Conservation (phyloP, 2,888 invertebrate species). For the Criorhina ranunculi region DNA sequence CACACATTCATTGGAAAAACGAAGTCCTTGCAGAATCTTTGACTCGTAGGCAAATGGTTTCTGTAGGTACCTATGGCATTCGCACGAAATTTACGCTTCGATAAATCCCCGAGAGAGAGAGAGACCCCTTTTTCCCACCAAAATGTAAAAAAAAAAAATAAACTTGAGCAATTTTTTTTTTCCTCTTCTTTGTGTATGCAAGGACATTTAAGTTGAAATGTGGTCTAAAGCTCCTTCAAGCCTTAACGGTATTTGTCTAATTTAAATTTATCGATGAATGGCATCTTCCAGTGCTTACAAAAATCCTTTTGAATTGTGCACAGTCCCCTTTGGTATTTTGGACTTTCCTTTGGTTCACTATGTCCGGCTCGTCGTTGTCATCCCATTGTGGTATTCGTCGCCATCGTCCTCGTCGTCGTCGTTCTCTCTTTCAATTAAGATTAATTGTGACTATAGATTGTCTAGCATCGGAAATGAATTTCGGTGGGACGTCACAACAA, state of each 20-base stretch:
- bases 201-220: slow-evolving; percentile 65
- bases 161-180: slow-evolving; percentile 42
- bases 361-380: slow-evolving; percentile 56
- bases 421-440: slow-evolving; percentile 71
- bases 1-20: slow-evolving; percentile 25
- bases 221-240: slow-evolving; percentile 46
- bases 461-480: slow-evolving; percentile 73
- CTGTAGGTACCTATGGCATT: slow-evolving; percentile 28
- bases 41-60: slow-evolving; percentile 67
- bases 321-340: slow-evolving; percentile 54
- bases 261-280: slow-evolving; percentile 72
- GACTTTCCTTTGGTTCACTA: slow-evolving; percentile 54
- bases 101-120: slow-evolving; percentile 63
- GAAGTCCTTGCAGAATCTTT: slow-evolving; percentile 60
- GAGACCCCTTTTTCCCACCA: slow-evolving; percentile 54
- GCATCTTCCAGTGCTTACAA: slow-evolving; percentile 33
- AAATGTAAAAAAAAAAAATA: slow-evolving; percentile 47
- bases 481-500: slow-evolving; percentile 56
- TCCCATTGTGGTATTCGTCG: slow-evolving; percentile 31
- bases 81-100: slow-evolving; percentile 66
- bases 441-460: slow-evolving; percentile 76
- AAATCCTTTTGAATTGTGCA: slow-evolving; percentile 57
- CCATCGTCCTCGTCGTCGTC: slow-evolving; percentile 13
- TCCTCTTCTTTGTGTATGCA: slow-evolving; percentile 37
- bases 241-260: slow-evolving; percentile 57